Evolutionary conservation across 53 echinoderm and acorn worm genomes (phyloP).

Genomic region (Paracentrotus lividus): DNA sequence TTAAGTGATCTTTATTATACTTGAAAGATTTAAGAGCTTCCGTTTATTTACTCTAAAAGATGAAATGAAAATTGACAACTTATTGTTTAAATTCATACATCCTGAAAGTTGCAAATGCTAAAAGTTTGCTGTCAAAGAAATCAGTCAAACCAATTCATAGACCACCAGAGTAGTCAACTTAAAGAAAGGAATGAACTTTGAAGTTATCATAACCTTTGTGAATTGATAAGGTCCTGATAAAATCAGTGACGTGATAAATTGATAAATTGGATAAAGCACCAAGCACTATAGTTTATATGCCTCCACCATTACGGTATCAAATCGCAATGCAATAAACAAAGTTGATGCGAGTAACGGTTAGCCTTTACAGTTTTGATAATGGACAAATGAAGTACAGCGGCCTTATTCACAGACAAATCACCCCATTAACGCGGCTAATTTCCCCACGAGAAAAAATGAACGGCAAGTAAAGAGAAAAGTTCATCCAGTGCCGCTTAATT

Average conservation of each 20-base stretch:
- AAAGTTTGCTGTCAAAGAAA: not conserved
- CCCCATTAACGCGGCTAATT: constrained; percentile 37
- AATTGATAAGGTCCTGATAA: not conserved
- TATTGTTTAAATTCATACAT: too few species aligned
- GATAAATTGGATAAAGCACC: constrained; percentile 21
- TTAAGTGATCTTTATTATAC: too few species aligned
- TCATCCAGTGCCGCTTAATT: constrained; percentile 29
- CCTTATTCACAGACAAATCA: constrained; percentile 38
- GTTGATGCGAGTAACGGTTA: not conserved
- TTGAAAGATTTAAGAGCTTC: too few species aligned
- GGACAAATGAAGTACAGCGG: constrained; percentile 11
- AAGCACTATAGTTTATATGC: not conserved
- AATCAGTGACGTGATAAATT: constrained; percentile 37
- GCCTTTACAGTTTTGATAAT: not conserved
- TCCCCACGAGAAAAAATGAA: constrained; percentile 10
- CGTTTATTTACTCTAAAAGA: too few species aligned
- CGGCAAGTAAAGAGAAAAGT: constrained; percentile 33
- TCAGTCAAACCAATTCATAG: not conserved
- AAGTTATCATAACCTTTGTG: not conserved
- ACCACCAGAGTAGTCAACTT: not conserved
- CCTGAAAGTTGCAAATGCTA: too few species aligned
- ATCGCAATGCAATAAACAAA: constrained; percentile 35
- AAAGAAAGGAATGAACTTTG: not conserved
- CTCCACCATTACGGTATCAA: not conserved
- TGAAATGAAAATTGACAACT: too few species aligned